Evolutionary conservation across 2,888 invertebrate species (phyloP), one percentile per base, ranked within the genome.

Genomic region (Gryllus longicercus): DNA sequence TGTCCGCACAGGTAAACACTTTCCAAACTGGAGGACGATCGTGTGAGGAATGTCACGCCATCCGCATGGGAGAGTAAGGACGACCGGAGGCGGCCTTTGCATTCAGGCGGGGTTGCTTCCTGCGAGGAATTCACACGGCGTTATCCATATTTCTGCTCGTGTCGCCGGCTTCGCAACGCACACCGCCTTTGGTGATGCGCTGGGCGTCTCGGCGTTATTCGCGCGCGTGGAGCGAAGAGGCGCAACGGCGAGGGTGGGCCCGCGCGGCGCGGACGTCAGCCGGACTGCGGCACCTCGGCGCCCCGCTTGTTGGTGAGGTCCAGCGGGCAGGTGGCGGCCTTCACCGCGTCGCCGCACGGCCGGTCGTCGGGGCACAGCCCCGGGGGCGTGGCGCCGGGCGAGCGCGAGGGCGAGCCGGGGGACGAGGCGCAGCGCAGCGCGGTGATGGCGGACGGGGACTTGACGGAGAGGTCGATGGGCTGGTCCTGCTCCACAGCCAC

Each of bases 401-500:
- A 78, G 23, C 51, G 78, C 50, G 51, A 18, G n/a, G 49, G 49
- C 11, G 74, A n/a, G 2, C 50, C 75, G 14, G 50, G 50, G n/a
- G 51, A n/a, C 49, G 75, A 50, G 38, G 76, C 50, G 23, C 76
- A 63, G 25, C 23, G 75, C 76, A 63, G n/a, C 2, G 74, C 49
- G 12, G 78, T 38, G 18, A 21, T 16, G 89, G 83, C 75, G 88
- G 87, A 50, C 89, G 88, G 76, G 18, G 91, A 89, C 86, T 92
- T 91, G 50, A 93, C 88, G 2, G 93, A 93, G n/a, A 88, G 84
- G 83, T 88, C 88, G 80, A 88, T 88, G 23, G 88, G 88, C 78
- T 88, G 87, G 76, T 90, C 89, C 80, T 92, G 91, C 83, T 92
- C 92, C 49, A 87, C 85, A 51, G 87, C 86, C 1, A 87, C 83